Base-by-base conservation (phyloP, 2,113 vertebrate species). In the Nipponia nippon region DNA sequence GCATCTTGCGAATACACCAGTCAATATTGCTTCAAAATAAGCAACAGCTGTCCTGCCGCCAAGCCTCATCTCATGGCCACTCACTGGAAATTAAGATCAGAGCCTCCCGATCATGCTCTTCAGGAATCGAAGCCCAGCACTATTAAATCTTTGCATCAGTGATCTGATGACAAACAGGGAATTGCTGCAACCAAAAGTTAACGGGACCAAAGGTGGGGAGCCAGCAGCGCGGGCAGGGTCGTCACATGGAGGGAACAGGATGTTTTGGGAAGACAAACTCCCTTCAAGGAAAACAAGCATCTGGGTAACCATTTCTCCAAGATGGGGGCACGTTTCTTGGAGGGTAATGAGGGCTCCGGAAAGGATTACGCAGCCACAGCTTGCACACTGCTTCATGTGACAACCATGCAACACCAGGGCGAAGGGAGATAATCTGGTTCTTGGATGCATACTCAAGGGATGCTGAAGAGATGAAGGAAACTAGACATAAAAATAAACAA, bases 181-280 rank as follows among this genome's bases (percentile, higher is more conserved):
- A 62, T 27, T 61, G 72, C 52, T 72, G 78, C 11, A 29, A 59
- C 23, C 10, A 42, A 21, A 42, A 78, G n/a, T 17, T 38, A 18
- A 13, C 29, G 40, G 7, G 83, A n/a, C 53, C 79, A 40, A 27
- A 50, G 42, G 4, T 7, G 40, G 75, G 70, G 19, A 46, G 26
- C 67, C 7, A 46, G 62, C 11, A 8, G 69, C 5, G 1, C 5
- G 1, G 17, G 56, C 49, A 80, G 52, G 32, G 50, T 16, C 4
- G 0, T 11, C 32, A 13, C 0, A 2, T 0, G 2, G 65, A 21
- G 34, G 38, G 12, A 52, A 63, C 9, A 3, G 59, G 12, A 8
- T 22, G 20, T 38, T 46, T 59, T 5, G 36, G 70, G 56, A 44
- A 77, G 62, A 42, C 14, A 8, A 62, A 36, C 26, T 38, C 42